phyloP scores from a whole-genome alignment of 2,113 vertebrate species.

The Trachemys scripta region DNA sequence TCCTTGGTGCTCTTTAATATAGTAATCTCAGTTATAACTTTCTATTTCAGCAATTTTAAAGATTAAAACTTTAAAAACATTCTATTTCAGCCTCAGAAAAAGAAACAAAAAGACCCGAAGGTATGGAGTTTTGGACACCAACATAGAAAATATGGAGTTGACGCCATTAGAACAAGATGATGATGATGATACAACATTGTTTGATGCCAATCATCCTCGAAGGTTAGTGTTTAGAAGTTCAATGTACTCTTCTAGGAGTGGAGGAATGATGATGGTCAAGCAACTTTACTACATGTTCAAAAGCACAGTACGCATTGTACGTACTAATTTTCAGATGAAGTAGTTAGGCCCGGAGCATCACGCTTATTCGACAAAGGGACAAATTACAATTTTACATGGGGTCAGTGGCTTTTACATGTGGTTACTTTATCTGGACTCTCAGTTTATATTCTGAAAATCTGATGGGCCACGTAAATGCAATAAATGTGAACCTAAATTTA shows the following conservation, averaged over 20 bases:
- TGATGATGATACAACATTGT: constrained; percentile 84
- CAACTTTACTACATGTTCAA: neutral
- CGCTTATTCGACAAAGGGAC: constrained; percentile 49
- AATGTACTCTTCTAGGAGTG: constrained; percentile 19
- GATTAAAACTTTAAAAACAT: neutral
- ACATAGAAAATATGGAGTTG: constrained; percentile 86
- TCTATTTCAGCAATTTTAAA: neutral
- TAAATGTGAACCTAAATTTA: neutral
- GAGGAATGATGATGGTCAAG: constrained; percentile 3
- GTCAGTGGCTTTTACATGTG: neutral
- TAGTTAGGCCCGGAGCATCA: constrained; percentile 56
- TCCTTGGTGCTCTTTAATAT: neutral
- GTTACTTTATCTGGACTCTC: neutral
- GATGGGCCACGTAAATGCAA: neutral
- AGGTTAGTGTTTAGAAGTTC: constrained; percentile 72
- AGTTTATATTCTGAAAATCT: neutral
- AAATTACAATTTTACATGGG: neutral
- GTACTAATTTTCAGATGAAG: constrained; percentile 39
- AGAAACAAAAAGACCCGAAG: constrained; percentile 82
- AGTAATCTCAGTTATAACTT: neutral
- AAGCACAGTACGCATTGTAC: neutral
- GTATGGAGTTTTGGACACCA: constrained; percentile 85
- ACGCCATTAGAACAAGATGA: constrained; percentile 85
- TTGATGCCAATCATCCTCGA: constrained; percentile 82
- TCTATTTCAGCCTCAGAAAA: constrained; percentile 80